Conservation (phyloP, 2,888 invertebrate genomes). For the Sicus ferrugineus region DNA sequence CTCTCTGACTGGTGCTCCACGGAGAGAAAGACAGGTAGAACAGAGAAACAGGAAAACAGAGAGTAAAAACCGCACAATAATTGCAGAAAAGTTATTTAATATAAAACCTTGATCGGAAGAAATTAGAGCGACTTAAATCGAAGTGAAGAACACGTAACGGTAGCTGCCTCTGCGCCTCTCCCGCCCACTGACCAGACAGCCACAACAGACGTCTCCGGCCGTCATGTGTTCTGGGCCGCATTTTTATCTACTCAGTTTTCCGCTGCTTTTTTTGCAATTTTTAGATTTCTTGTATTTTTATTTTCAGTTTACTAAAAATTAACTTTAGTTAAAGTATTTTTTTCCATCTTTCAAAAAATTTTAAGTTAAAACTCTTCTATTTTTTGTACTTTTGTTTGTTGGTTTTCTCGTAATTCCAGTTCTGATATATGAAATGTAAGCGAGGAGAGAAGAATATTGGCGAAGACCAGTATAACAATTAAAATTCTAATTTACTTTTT, state of each 20-base stretch:
- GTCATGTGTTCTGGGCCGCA: not conserved
- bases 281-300: not conserved
- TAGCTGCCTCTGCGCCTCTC: too few species aligned
- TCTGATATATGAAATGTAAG: constrained; percentile 13
- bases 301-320: not conserved
- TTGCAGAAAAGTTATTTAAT: too few species aligned
- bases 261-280: not conserved
- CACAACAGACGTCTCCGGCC: not conserved
- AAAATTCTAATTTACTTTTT: not conserved
- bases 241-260: not conserved
- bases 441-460: not conserved
- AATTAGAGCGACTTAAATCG: too few species aligned
- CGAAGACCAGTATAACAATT: constrained; percentile 8
- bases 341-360: not conserved
- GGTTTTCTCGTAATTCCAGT: constrained; percentile 27
- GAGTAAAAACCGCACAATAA: too few species aligned
- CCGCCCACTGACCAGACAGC: not conserved
- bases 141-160: too few species aligned
- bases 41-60: too few species aligned
- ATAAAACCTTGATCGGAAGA: too few species aligned
- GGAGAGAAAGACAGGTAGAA: too few species aligned
- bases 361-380: too few species aligned
- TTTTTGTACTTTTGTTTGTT: constrained; percentile 20
- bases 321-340: constrained; percentile 4
- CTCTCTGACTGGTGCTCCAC: too few species aligned